Evolutionary conservation across 2,113 vertebrate species (phyloP).

Genomic region (Cebus imitator): DNA sequence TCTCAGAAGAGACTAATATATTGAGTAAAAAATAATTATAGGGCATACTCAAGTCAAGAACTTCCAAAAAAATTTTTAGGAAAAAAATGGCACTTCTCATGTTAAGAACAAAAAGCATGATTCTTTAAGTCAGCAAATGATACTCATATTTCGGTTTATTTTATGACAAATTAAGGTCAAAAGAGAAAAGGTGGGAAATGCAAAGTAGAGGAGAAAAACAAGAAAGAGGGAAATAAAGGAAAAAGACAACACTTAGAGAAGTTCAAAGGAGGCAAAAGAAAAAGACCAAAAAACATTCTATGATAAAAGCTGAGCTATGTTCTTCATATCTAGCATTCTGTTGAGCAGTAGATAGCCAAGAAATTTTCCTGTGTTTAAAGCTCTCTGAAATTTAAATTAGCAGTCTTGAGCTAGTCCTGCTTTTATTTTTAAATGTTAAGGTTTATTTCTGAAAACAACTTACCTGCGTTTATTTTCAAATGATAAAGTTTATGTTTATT

Average conservation of each 20-base stretch:
- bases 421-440: background rate
- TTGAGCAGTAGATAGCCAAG: background rate
- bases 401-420: background rate
- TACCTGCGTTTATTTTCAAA: background rate
- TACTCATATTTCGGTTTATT: background rate
- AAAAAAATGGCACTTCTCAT: background rate
- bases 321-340: accelerated
- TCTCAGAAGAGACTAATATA: background rate
- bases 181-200: background rate
- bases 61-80: background rate
- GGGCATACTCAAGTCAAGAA: background rate
- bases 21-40: background rate
- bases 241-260: background rate
- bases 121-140: background rate
- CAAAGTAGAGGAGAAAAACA: background rate
- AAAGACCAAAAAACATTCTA: background rate
- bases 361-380: background rate
- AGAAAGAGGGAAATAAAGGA: background rate
- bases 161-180: background rate
- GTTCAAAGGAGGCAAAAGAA: too few species aligned
- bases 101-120: background rate
- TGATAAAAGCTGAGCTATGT: accelerated
- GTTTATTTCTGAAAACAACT: background rate
- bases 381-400: background rate
- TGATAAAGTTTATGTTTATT: background rate